Evolutionary conservation across 2,888 invertebrate species (phyloP), one percentile per base, ranked within the genome.

Genomic region (Drosophila birchii): DNA sequence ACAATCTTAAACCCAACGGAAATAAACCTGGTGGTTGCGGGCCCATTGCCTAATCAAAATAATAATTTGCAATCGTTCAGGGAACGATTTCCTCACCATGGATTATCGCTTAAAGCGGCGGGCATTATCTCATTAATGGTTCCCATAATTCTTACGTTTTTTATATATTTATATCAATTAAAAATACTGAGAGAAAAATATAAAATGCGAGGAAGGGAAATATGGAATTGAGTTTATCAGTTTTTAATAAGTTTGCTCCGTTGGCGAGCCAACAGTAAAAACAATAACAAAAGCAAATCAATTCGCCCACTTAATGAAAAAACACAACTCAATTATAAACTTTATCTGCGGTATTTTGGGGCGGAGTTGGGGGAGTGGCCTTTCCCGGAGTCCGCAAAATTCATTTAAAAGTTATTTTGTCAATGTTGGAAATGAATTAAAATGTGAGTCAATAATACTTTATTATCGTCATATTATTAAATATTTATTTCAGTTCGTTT

Each of bases 291-390:
- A 62, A 58, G 79, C 73, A 87, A 84, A 88, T 86, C 88, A 86
- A 86, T 86, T 86, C 88, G 75, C 88, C 69, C 86, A 86, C 88
- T 84, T 88, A 88, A 84, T 84, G 75, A 84, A 88, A 88, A 87
- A 78, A 88, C 88, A 84, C 88, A 80, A 84, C 88, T 84, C 86
- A 84, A 84, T 84, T 84, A 84, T 84, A 82, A 88, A 86, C 74
- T 86, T 88, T 88, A 84, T 84, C 88, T 71, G 58, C 39, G 54
- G 75, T 54, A 45, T 70, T 68, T 69, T 12, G 47, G 55, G 56
- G 51, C 43, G 49, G 49, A 56, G 44, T 29, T 47, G 68, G 55
- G 43, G 55, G 68, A 36, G 43, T 67, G 53, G 47, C 29, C 47
- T 53, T 54, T 39, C 32, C 57, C 14, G 66, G 51, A 26, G 20